Base-by-base conservation (phyloP, 2,888 invertebrate genomes). In the Sphinx pinastri region DNA sequence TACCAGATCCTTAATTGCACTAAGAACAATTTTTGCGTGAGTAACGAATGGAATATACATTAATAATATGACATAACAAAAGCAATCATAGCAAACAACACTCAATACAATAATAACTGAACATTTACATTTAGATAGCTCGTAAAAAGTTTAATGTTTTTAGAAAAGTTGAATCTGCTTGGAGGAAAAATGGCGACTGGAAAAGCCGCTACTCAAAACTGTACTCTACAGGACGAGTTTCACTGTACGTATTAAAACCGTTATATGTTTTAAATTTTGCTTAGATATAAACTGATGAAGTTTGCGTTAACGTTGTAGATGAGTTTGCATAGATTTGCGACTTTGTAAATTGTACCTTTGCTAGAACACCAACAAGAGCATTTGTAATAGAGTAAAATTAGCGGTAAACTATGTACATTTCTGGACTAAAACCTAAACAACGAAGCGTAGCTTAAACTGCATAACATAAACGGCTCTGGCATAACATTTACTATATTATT, bases 141-240 rank as follows among this genome's bases (percentile, higher is more conserved):
- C 51, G 12, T 68, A 51, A 59, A 1, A 12, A 11, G 16, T 19
- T 49, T 63, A 19, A 63, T 71, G 67, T 71, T 86, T 87, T 72
- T 79, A 92, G 92, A 77, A 85, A 85, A 74, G 68, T 74, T 25
- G 85, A 87, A 78, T 77, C 85, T 25, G 60, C 75, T 59, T 89
- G 89, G 89, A 84, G 76, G 63, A 86, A 81, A 75, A 77, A 85
- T 75, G 83, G 81, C 14, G 85, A 89, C 71, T 93, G 93, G 93
- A 92, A 88, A 80, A 80, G 83, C 16, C 87, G 93, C 49, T 93
- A 93, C 74, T 84, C 87, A n/a, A 87, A 85, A 77, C 77, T 92
- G 14, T 93, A 92, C 76, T 89, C 91, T 4, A 79, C 85, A 54
- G 82, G 84, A 51, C 81, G 80, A 13, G 71, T 82, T 73, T 78